Base-by-base conservation (phyloP, 2,113 vertebrate genomes). In the Vidua macroura region DNA sequence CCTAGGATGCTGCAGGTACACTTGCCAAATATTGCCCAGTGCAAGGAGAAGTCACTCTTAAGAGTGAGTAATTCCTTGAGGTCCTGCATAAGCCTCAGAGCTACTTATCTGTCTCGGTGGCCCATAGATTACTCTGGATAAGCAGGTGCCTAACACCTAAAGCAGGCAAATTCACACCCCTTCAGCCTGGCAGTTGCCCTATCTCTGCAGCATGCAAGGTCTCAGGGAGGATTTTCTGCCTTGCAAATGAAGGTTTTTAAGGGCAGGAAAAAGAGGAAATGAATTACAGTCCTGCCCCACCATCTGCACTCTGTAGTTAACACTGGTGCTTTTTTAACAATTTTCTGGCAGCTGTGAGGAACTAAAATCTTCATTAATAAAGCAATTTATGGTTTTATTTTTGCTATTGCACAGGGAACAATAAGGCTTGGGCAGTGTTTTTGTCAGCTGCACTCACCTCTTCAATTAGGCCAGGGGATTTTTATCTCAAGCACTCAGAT, bases 401-500 rank as follows among this genome's bases (percentile, higher is more conserved):
- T 63, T 77, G 46, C 13, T 43, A n/a, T 75, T 86, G 52, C 31
- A 28, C 7, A 9, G 23, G 46, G 46, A 79, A 56, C 51, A 95
- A 62, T 22, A 88, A 82, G 18, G 22, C 53, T 41, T 58, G 74
- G 56, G n/a, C 77, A 84, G 27, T 80, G 83, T 81, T 76, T 39
- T 3, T 75, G 39, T 92, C 43, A 56, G 60, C 86, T 87, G 53
- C n/a, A 17, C 25, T 88, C 75, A 80, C 64, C 35, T 30, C 52
- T 85, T 90, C 78, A 39, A 9, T 85, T 52, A 72, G 58, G 31
- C 66, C 43, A 19, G 37, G 44, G 69, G 24, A 43, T 39, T 93
- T 96, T 93, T 95, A 63, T 93, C 83, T 64, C 37, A 1, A 46
- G 51, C 81, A 84, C 52, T 85, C 93, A 91, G 72, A 77, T 53